phyloP scores from a whole-genome alignment of 2,888 invertebrate species.

The Lamellibrachia columna region DNA sequence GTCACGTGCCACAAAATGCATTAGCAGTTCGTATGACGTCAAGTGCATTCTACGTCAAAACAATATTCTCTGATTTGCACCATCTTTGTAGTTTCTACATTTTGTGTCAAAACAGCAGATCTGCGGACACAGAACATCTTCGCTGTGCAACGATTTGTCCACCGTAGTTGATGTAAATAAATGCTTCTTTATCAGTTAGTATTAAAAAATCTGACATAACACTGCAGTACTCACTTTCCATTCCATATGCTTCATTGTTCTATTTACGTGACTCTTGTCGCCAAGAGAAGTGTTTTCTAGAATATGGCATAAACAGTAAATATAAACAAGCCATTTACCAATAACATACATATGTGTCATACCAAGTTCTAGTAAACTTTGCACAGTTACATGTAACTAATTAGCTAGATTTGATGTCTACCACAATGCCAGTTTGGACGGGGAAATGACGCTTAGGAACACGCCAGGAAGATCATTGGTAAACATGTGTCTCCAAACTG shows the following conservation, averaged over 20 bases:
- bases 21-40: neutral
- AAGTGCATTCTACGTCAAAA: neutral
- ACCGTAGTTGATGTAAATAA: neutral
- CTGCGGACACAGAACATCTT: neutral
- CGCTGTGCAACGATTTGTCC: neutral
- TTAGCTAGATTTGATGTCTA: neutral
- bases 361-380: neutral
- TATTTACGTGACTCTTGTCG: neutral
- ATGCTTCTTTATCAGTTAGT: neutral
- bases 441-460: neutral
- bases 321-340: conserved; percentile 5
- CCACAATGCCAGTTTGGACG: neutral
- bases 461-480: neutral
- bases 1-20: neutral
- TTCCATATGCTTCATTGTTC: neutral
- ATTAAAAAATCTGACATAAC: neutral
- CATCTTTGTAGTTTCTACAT: neutral
- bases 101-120: neutral
- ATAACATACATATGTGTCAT: neutral
- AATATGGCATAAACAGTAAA: neutral
- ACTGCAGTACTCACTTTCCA: neutral
- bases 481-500: neutral
- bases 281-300: neutral
- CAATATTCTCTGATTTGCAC: neutral
- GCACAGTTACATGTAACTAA: neutral